Conservation (phyloP, 2,113 vertebrate genomes). For the Perccottus glenii region DNA sequence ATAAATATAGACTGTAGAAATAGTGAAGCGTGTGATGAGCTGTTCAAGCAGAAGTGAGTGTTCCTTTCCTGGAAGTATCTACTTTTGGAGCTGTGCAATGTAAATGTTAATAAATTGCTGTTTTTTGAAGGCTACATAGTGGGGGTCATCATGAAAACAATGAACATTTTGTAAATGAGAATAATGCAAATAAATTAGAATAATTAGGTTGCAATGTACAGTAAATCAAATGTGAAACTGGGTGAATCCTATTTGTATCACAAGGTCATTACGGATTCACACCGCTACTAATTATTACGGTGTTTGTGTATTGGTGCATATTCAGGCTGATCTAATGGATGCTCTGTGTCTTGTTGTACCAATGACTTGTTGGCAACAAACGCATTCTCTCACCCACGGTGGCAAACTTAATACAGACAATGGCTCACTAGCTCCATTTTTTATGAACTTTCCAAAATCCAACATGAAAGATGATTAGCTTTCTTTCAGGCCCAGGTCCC, state of each 20-base stretch:
- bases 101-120: not conserved
- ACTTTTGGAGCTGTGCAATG: not conserved
- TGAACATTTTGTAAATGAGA: not conserved
- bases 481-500: not conserved
- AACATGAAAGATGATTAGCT: constrained; percentile 48
- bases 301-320: constrained; percentile 20
- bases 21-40: constrained; percentile 6
- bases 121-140: not conserved
- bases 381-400: constrained; percentile 46
- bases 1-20: constrained; percentile 9
- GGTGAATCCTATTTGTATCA: constrained; percentile 6
- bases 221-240: not conserved
- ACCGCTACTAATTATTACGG: constrained; percentile 20
- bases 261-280: constrained; percentile 2
- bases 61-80: not conserved
- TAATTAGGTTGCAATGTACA: not conserved
- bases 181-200: not conserved
- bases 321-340: constrained; percentile 40
- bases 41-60: constrained; percentile 9
- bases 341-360: constrained; percentile 35
- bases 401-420: constrained; percentile 43
- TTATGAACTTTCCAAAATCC: constrained; percentile 49
- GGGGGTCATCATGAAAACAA: not conserved
- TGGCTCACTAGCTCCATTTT: constrained; percentile 44
- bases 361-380: constrained; percentile 35